Percentiles rank a stretch among this genome's conserved stretches.
Evolutionary conservation across 2,113 vertebrate genomes (phyloP).

Genomic region (Capreolus pygargus): DNA sequence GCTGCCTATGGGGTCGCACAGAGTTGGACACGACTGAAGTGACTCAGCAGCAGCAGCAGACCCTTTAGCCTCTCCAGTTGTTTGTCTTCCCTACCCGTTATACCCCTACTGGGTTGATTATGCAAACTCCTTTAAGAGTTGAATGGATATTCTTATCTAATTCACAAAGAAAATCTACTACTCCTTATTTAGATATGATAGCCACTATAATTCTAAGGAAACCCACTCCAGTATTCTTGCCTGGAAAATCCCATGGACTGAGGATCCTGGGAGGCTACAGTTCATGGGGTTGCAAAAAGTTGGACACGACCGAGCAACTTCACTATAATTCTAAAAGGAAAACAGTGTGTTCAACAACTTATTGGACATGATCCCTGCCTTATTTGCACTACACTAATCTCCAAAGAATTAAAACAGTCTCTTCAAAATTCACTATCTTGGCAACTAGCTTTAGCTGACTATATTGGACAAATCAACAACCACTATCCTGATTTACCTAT

Average conservation of each 20-base stretch:
- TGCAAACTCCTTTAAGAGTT: not conserved
- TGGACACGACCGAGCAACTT: too few species aligned
- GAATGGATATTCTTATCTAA: not conserved
- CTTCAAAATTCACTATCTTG: not conserved
- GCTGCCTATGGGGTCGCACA: too few species aligned
- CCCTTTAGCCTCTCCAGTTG: not conserved
- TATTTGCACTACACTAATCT: not conserved
- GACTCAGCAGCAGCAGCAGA: too few species aligned
- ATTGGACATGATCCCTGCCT: not conserved
- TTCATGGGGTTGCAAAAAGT: too few species aligned
- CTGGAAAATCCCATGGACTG: too few species aligned
- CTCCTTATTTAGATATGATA: not conserved
- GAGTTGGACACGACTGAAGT: too few species aligned
- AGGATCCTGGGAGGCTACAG: too few species aligned
- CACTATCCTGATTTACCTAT: not conserved
- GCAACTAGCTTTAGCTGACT: not conserved
- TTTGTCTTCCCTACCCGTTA: not conserved
- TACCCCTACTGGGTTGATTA: not conserved
- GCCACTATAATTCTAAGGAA: not conserved
- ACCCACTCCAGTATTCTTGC: too few species aligned
- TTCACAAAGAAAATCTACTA: not conserved
- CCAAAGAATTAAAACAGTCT: not conserved
- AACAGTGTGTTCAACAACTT: not conserved
- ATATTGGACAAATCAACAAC: not conserved
- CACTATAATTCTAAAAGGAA: not conserved